Percentiles rank a stretch among this genome's conserved stretches.
Evolutionary conservation across 2,113 vertebrate species (phyloP).

Genomic region (Pangasianodon gigas): DNA sequence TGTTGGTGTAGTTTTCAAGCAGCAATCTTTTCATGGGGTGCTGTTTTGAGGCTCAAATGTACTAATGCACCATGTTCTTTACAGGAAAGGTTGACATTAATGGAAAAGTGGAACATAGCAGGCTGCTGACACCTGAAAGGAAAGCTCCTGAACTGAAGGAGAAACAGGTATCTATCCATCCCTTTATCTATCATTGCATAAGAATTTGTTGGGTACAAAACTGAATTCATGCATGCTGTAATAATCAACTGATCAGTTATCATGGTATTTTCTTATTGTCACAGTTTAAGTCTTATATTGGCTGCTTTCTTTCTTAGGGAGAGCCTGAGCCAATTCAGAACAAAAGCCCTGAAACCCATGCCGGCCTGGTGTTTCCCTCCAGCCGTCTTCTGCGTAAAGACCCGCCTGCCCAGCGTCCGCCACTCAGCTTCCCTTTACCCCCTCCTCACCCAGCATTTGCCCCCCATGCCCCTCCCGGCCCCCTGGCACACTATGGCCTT

Average conservation of each 20-base stretch:
- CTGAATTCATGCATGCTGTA: neutral
- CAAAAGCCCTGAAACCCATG: constrained; percentile 86
- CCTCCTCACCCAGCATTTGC: constrained; percentile 82
- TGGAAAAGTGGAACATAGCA: constrained; percentile 84
- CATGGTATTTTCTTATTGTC: neutral
- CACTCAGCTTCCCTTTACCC: constrained; percentile 86
- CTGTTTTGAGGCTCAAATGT: neutral
- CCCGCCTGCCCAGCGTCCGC: constrained; percentile 82
- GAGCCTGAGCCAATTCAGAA: constrained; percentile 85
- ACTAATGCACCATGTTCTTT: constrained; percentile 35
- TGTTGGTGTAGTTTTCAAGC: neutral
- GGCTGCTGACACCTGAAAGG: constrained; percentile 91
- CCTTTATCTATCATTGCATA: neutral
- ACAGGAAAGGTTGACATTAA: constrained; percentile 88
- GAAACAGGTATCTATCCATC: constrained; percentile 68
- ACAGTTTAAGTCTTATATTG: neutral
- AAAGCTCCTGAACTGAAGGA: constrained; percentile 85
- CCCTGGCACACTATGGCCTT: constrained; percentile 80
- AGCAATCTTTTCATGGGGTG: neutral
- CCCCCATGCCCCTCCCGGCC: constrained; percentile 74
- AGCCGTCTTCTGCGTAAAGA: constrained; percentile 91
- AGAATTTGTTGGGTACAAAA: neutral
- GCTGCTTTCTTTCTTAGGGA: constrained; percentile 69
- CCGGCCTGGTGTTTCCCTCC: constrained; percentile 77
- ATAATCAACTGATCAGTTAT: neutral